These are phyloP conservation scores for Nerophis ophidion DNA, from an alignment of 2,113 vertebrate genomes.

Conservation along the genomic window DNA sequence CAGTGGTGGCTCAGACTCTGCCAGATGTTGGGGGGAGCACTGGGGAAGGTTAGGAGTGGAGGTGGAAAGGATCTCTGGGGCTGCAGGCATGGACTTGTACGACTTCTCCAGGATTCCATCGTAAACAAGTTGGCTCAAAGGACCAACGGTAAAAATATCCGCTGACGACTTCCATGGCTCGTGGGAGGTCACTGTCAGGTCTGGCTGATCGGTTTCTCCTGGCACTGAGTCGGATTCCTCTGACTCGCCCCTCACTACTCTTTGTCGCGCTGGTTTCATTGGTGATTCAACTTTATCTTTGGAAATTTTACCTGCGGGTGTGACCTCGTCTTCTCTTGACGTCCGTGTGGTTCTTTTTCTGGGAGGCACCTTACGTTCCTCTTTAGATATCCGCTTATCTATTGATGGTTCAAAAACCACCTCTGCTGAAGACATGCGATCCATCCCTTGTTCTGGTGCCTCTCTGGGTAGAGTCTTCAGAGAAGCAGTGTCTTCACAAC, in stretches of 20 bases:
- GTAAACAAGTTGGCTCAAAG: slow-evolving; percentile 83
- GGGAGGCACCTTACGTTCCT: slow-evolving; percentile 44
- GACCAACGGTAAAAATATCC: slow-evolving; percentile 70
- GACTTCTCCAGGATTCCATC: slow-evolving; percentile 94
- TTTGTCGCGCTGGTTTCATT: slow-evolving; percentile 42
- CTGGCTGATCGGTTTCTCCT: slow-evolving; percentile 50
- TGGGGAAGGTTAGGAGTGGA: slow-evolving; percentile 43
- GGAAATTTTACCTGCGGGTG: slow-evolving; percentile 33
- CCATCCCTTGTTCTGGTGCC: slow-evolving; percentile 31
- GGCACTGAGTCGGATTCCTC: slow-evolving; percentile 16
- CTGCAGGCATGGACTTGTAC: slow-evolving; percentile 60
- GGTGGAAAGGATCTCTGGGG: slow-evolving; percentile 46
- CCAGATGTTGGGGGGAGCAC: slow-evolving; percentile 17
- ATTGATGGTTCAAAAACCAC: slow-evolving; percentile 31
- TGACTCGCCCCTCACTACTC: slow-evolving; percentile 39
- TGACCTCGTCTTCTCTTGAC: slow-evolving; percentile 40
- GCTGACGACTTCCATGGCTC: slow-evolving; percentile 72
- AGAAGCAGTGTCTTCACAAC: slow-evolving; percentile 34
- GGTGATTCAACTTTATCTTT: slow-evolving; percentile 44
- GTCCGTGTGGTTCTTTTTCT: slow-evolving; percentile 40
- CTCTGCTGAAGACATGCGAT: slow-evolving; percentile 26
- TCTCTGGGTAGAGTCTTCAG: slow-evolving; percentile 45
- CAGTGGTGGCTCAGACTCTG: slow-evolving; percentile 29
- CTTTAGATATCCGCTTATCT: slow-evolving; percentile 31
- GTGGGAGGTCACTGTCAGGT: slow-evolving; percentile 64